Base-by-base conservation (phyloP, 2,113 vertebrate species). In the Phodopus roborovskii region DNA sequence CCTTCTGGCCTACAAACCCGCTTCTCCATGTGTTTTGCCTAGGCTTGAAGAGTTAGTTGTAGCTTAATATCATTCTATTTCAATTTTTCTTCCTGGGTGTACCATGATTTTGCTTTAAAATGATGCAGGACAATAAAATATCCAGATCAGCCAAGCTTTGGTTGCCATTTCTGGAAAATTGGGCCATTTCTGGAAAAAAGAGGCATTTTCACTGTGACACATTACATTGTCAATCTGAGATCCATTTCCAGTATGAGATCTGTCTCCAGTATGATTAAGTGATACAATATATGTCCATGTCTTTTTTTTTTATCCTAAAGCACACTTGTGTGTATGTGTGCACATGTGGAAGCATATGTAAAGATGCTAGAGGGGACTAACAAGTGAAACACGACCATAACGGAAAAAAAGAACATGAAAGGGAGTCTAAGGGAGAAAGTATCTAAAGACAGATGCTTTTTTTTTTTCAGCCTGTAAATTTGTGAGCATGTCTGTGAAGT, bases 401-500 rank as follows among this genome's bases (percentile, higher is more conserved):
- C 45, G 16, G 56, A 64, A 39, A 94, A 92, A 78, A 70, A 64
- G 75, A 95, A 88, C 66, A 94, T 81, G 75, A 89, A 95, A 95
- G 50, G 17, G 60, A 79, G 84, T 91, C 9, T 39, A 81, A 68
- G 77, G 79, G 53, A 92, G 64, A 95, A 94, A 82, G 64, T 91
- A 33, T 97, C 62, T 62, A 33, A 83, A 90, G 91, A 90, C 84
- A 96, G 91, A 95, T 97, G 92, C 75, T 48, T 95, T 73, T 26
- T 62, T n/a, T n/a, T 45, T 45, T 45, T 45, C 92, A 33, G 74
- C 79, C 87, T 96, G 82, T 81, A 90, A 96, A 96, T 93, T 83
- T 97, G 96, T 92, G 90, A 97, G 90, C 90, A 77, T 90, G 75
- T 97, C 75, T 96, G 79, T 96, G 81, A 97, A 97, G 71, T 95